These are phyloP conservation scores for Corythoichthys intestinalis DNA, from an alignment of 2,113 vertebrate species.

Conservation along the genomic window DNA sequence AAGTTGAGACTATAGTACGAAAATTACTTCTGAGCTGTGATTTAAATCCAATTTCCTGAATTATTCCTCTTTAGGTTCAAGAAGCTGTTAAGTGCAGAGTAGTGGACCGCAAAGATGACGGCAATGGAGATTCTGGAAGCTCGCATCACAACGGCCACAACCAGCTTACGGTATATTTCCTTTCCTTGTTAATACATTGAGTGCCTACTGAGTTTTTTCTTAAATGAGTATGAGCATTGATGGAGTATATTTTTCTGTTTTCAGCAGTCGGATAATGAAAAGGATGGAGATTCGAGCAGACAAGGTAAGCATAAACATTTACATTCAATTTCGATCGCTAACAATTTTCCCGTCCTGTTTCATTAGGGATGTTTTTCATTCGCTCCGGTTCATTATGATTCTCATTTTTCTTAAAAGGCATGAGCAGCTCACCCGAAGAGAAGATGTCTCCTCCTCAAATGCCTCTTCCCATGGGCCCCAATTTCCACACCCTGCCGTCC, in stretches of 20 bases:
- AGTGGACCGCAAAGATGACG: slow-evolving; percentile 94
- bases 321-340: slow-evolving; percentile 19
- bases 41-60: slow-evolving; percentile 11
- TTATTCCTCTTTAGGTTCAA: slow-evolving; percentile 79
- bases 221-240: slow-evolving; percentile 54
- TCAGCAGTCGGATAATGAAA: slow-evolving; percentile 92
- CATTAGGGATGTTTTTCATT: slow-evolving; percentile 3
- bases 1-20: too few relatives aligned
- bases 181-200: slow-evolving; percentile 58
- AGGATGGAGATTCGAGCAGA: slow-evolving; percentile 94
- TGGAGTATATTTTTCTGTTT: slow-evolving; percentile 43
- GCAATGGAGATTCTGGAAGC: slow-evolving; percentile 92
- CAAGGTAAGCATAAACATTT: slow-evolving; percentile 79
- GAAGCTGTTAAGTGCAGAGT: slow-evolving; percentile 97
- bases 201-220: slow-evolving; percentile 45
- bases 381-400: not conserved
- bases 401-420: slow-evolving; percentile 61
- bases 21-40: slow-evolving; percentile 2
- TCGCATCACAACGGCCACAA: slow-evolving; percentile 94
- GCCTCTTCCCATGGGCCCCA: slow-evolving; percentile 84
- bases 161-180: slow-evolving; percentile 85
- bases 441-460: slow-evolving; percentile 81
- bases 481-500: slow-evolving; percentile 93
- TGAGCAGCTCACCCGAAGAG: slow-evolving; percentile 89
- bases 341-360: slow-evolving; percentile 48